Percentiles rank a stretch among this genome's conserved stretches.
Evolutionary conservation across 2,888 invertebrate genomes (phyloP).

Genomic region (Drosophila nigricruria): DNA sequence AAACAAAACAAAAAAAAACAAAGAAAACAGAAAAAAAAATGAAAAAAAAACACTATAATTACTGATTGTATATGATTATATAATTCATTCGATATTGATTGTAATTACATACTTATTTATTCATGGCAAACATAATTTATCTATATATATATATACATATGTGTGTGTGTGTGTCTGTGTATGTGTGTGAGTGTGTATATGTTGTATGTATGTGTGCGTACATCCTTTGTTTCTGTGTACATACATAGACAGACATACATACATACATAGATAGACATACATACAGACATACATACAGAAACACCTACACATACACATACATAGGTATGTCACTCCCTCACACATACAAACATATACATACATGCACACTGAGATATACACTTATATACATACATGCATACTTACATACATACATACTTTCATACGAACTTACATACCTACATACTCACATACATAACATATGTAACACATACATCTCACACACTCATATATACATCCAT

Average conservation of each 20-base stretch:
- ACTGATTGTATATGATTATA: slow-evolving; percentile 68
- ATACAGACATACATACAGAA: neutral
- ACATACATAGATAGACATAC: neutral
- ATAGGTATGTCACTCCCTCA: too few relatives aligned
- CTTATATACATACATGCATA: neutral
- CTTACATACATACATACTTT: neutral
- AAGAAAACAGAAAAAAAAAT: neutral
- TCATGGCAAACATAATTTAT: slow-evolving; percentile 29
- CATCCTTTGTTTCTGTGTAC: neutral
- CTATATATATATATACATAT: slow-evolving; percentile 10
- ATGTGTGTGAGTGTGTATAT: slow-evolving; percentile 1
- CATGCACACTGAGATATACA: neutral
- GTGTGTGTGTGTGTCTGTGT: slow-evolving; percentile 6
- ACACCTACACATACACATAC: neutral
- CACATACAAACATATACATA: too few relatives aligned
- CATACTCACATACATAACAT: slow-evolving; percentile 25
- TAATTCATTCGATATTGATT: slow-evolving; percentile 74
- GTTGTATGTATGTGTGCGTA: neutral
- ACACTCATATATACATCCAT: neutral
- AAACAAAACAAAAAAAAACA: neutral
- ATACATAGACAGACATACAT: slow-evolving; percentile 16
- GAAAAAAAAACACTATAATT: slow-evolving; percentile 49
- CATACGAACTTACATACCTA: neutral
- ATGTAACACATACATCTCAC: too few relatives aligned
- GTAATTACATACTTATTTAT: slow-evolving; percentile 70